A percentile compares a stretch with the other conserved stretches of the same genome.
phyloP scores from a whole-genome alignment of 2,113 vertebrate species.

The Syngnathus scovelli region DNA sequence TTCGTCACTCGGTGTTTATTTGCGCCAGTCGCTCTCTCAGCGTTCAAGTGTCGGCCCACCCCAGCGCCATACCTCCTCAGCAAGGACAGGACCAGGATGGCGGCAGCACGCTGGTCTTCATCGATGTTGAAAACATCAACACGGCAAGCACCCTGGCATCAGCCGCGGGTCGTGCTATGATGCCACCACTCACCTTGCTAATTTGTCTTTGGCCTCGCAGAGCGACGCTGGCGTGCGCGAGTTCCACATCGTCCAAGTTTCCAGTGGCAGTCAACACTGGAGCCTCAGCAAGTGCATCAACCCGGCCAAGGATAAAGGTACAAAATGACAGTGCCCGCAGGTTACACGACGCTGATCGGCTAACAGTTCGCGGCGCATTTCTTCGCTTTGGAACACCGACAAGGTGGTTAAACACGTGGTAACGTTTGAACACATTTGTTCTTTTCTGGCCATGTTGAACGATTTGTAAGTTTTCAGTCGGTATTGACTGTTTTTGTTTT shows the following conservation, averaged over 20 bases:
- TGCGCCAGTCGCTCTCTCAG: slow-evolving; percentile 92
- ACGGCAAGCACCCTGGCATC: slow-evolving; percentile 71
- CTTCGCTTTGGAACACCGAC: too few relatives aligned
- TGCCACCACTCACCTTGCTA: neutral
- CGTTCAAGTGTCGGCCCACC: slow-evolving; percentile 79
- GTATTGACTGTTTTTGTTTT: neutral
- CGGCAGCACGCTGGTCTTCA: slow-evolving; percentile 83
- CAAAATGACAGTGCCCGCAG: too few relatives aligned
- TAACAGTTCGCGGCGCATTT: too few relatives aligned
- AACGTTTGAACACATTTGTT: too few relatives aligned
- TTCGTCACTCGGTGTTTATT: slow-evolving; percentile 92
- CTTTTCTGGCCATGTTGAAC: too few relatives aligned
- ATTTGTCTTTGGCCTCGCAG: slow-evolving; percentile 55
- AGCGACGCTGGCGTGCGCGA: slow-evolving; percentile 89
- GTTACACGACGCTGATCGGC: too few relatives aligned
- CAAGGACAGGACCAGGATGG: slow-evolving; percentile 58
- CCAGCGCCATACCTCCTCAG: slow-evolving; percentile 79
- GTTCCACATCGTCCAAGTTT: slow-evolving; percentile 93
- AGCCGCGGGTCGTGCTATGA: neutral
- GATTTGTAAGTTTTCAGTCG: too few relatives aligned
- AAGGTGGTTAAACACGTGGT: too few relatives aligned
- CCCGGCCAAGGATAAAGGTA: slow-evolving; percentile 85
- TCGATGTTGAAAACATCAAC: slow-evolving; percentile 95
- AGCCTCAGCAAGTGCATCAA: slow-evolving; percentile 87
- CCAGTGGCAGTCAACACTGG: slow-evolving; percentile 91